Conservation (phyloP, 2,797 vertebrate genomes). For the Clarias fuscus region DNA sequence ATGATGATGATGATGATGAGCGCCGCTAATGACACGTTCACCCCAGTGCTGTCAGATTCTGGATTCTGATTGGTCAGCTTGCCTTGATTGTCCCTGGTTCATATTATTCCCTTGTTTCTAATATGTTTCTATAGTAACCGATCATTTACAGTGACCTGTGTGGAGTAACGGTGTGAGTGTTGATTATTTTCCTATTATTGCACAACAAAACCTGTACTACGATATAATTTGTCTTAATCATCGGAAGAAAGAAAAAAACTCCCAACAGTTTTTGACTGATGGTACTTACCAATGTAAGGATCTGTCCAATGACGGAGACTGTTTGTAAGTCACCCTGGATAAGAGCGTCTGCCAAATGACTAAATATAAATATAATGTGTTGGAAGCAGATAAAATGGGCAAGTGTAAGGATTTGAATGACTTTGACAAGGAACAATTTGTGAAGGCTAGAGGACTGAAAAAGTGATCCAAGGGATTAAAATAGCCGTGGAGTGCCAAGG, state of each 20-base stretch:
- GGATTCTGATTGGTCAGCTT: background rate
- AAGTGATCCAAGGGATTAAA: too few relatives aligned
- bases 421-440: too few relatives aligned
- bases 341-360: too few relatives aligned
- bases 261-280: too few relatives aligned
- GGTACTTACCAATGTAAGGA: too few relatives aligned
- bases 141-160: background rate
- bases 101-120: background rate
- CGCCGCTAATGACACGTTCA: background rate
- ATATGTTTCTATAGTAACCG: background rate
- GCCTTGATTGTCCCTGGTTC: background rate
- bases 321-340: too few relatives aligned
- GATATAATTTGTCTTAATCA: background rate
- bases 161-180: constrained; percentile 9
- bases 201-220: background rate
- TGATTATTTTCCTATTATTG: background rate
- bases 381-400: too few relatives aligned
- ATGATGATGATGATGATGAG: background rate
- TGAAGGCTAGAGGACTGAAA: background rate
- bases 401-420: too few relatives aligned
- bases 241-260: too few relatives aligned
- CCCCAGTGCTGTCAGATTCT: background rate
- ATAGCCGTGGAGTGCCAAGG: too few relatives aligned
- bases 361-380: too few relatives aligned
- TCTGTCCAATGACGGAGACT: too few relatives aligned